Base-by-base conservation (phyloP, 2,113 vertebrate genomes). In the Ceyx margarethae region DNA sequence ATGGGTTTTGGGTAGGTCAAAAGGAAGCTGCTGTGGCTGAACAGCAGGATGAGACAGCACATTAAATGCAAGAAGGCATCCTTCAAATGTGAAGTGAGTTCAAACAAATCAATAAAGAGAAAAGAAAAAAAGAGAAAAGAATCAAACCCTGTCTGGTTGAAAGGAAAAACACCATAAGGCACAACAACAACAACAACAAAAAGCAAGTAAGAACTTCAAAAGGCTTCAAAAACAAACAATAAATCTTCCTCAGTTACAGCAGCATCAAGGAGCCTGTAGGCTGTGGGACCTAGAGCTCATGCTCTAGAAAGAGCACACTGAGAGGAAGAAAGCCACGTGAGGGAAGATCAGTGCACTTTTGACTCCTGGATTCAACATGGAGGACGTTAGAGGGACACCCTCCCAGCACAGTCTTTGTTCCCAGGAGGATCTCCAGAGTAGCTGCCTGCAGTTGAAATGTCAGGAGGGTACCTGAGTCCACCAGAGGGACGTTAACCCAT, bases 261-360 rank as follows among this genome's bases (percentile, higher is more conserved):
- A 81, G 61, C 68, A 93, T 80, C 86, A 88, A 51, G 64, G 3
- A 83, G 56, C 37, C 83, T 7, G 1, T 46, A 71, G 82, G 72
- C 78, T 53, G 62, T 10, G 62, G 66, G 69, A 37, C 72, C 65
- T 90, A 81, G 79, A 64, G 29, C n/a, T 76, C 46, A 25, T 31
- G 46, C n/a, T 89, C 35, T 61, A 40, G 37, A 37, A 94, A 66
- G 57, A 88, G 51, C 73, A 66, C 43, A 15, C 68, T 15, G 2
- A 89, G 89, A 68, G 83, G 69, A 95, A 93, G 84, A 93, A 93
- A 96, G 81, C 48, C 62, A 13, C 6, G 33, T 5, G 17, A 85
- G 57, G 31, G 75, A 78, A 78, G 51, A 46, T 78, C 33, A 13
- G 46, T 48, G 77, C 74, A 35, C 78, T 75, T 94, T 76, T 84